A percentile compares a stretch with the other conserved stretches of the same genome.
These are phyloP conservation scores for Teleiodes luculella DNA, from an alignment of 2,888 invertebrate species.

Conservation along the genomic window DNA sequence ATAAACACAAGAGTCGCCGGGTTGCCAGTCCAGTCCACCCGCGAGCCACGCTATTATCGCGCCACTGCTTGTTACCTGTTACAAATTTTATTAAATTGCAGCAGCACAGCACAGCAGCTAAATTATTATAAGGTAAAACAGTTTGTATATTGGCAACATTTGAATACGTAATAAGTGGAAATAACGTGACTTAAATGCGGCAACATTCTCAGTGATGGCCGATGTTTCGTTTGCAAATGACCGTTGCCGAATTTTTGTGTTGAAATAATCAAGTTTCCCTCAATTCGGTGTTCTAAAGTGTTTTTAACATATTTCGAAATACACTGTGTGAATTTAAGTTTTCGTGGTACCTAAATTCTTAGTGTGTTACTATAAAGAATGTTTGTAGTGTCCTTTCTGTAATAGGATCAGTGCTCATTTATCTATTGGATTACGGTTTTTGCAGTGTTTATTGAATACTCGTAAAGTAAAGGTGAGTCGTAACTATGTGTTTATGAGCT, in stretches of 20 bases:
- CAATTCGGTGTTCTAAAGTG: conserved; percentile 59
- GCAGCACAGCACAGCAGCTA: not conserved
- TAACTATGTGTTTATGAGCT: conserved; percentile 17
- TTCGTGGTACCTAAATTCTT: conserved; percentile 51
- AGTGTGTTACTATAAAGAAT: conserved; percentile 58
- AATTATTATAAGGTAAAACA: not conserved
- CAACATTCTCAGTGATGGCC: conserved; percentile 74
- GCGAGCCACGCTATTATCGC: too few species aligned
- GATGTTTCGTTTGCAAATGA: conserved; percentile 62
- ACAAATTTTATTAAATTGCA: too few species aligned
- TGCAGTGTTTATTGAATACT: conserved; percentile 59
- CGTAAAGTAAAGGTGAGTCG: conserved; percentile 62
- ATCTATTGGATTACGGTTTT: conserved; percentile 71
- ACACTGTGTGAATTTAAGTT: conserved; percentile 55
- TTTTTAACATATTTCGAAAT: conserved; percentile 40
- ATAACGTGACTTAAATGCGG: conserved; percentile 59
- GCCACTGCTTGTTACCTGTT: too few species aligned
- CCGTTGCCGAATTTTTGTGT: conserved; percentile 61
- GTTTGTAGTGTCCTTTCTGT: conserved; percentile 69
- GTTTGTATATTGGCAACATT: conserved; percentile 34
- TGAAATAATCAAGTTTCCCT: conserved; percentile 60
- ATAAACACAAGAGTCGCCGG: too few species aligned
- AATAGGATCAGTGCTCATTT: conserved; percentile 72
- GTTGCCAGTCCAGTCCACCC: too few species aligned
- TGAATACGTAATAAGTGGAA: conserved; percentile 53